phyloP scores from a whole-genome alignment of 2,888 invertebrate genomes.

The Netelia virgata region DNA sequence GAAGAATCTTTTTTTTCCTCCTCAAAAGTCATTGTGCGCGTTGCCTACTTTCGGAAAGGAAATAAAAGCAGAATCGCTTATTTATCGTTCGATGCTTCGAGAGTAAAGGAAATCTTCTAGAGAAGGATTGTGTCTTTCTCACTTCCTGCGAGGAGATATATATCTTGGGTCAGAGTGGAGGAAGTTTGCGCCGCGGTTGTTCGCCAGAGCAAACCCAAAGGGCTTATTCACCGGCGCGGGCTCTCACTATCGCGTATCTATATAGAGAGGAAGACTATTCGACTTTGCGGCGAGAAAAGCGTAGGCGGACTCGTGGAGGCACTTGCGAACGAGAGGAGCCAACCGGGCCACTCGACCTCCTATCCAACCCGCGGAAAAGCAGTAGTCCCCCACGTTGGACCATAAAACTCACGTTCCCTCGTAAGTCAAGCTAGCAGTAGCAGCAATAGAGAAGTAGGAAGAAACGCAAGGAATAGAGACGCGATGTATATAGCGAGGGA shows the following conservation, averaged over 20 bases:
- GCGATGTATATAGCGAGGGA: conserved; percentile 19
- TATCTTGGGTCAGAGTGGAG: conserved; percentile 29
- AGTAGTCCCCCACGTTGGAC: conserved; percentile 53
- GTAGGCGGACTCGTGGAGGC: conserved; percentile 28
- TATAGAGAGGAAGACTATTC: conserved; percentile 36
- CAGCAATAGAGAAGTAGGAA: conserved; percentile 44
- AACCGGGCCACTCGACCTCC: conserved; percentile 64
- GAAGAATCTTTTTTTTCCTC: too few relatives aligned
- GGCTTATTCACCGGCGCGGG: conserved; percentile 19
- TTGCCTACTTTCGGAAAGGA: background rate
- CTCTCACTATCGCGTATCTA: conserved; percentile 12
- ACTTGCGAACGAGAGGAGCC: conserved; percentile 42
- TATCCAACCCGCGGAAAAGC: conserved; percentile 49
- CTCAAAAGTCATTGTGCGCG: background rate
- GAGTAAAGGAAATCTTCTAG: conserved; percentile 12
- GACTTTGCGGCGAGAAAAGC: conserved; percentile 47
- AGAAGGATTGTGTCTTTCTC: conserved; percentile 34
- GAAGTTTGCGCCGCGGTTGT: conserved; percentile 23
- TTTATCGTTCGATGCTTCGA: conserved; percentile 12
- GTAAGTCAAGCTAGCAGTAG: conserved; percentile 64
- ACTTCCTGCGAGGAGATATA: background rate
- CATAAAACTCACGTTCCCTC: conserved; percentile 68
- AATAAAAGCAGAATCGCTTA: background rate
- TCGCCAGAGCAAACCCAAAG: conserved; percentile 2
- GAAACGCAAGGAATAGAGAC: conserved; percentile 46